Percentiles rank a stretch among this genome's conserved stretches.
phyloP scores from a whole-genome alignment of 2,113 vertebrate genomes.

The Thermophis baileyi region DNA sequence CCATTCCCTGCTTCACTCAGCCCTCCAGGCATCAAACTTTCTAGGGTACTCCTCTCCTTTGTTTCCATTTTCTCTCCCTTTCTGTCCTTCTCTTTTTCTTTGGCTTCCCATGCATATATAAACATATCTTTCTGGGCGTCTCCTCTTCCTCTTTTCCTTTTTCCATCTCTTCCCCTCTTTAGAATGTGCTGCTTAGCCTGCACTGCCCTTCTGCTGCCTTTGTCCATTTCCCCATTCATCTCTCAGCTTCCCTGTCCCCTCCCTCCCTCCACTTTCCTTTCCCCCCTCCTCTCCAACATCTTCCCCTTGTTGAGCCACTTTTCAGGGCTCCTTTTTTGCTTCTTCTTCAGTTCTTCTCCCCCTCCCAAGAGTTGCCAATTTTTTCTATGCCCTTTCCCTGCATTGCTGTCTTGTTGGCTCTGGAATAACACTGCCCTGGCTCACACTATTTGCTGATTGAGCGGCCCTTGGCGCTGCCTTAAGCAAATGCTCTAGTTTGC shows the following conservation, averaged over 20 bases:
- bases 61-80: neutral
- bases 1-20: too few relatives aligned
- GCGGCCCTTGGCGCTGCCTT: neutral
- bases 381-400: neutral
- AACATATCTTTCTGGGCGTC: too few relatives aligned
- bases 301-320: neutral
- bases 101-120: neutral
- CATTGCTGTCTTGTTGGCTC: neutral
- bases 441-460: neutral
- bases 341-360: neutral
- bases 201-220: neutral
- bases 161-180: neutral
- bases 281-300: neutral
- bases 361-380: neutral
- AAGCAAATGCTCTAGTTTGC: neutral
- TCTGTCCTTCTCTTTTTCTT: neutral
- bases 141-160: neutral
- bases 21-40: neutral
- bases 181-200: too few relatives aligned
- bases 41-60: neutral
- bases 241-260: neutral
- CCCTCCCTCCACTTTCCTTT: neutral
- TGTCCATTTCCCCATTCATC: neutral
- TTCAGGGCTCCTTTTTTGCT: neutral
- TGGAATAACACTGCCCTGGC: neutral